Evolutionary conservation across 2,797 vertebrate species (phyloP).

Genomic region (Danio tinwini): DNA sequence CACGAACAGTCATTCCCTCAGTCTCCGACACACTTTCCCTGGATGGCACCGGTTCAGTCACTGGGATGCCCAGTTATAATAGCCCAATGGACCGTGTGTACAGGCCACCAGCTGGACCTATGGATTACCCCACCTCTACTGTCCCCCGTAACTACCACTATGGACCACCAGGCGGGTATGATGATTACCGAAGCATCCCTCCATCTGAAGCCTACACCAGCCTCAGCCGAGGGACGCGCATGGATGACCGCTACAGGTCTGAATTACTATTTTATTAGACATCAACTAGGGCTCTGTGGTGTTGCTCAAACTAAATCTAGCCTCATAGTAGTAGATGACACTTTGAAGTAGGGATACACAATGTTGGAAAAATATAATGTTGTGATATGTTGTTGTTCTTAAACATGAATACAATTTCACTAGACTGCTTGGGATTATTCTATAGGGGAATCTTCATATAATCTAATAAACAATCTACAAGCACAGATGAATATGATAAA

Average conservation of each 20-base stretch:
- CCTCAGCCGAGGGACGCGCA: conserved; percentile 86
- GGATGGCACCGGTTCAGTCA: conserved; percentile 82
- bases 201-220: conserved; percentile 85
- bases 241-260: conserved; percentile 90
- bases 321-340: too few species aligned
- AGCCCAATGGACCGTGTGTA: conserved; percentile 88
- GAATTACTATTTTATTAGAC: neutral
- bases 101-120: conserved; percentile 80
- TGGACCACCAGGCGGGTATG: conserved; percentile 77
- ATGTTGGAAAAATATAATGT: too few species aligned
- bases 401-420: too few species aligned
- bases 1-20: conserved; percentile 87
- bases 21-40: conserved; percentile 87
- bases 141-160: conserved; percentile 96
- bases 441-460: too few species aligned
- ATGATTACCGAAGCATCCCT: conserved; percentile 75
- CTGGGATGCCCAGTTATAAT: conserved; percentile 80
- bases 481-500: too few species aligned
- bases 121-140: conserved; percentile 84
- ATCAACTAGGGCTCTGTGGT: too few species aligned
- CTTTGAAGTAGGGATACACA: too few species aligned
- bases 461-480: too few species aligned
- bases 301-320: too few species aligned
- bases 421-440: too few species aligned
- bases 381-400: too few species aligned